A percentile compares a stretch with the other conserved stretches of the same genome.
These are phyloP conservation scores for Hoplostethus mediterraneus DNA, from an alignment of 2,797 vertebrate genomes.

Conservation along the genomic window DNA sequence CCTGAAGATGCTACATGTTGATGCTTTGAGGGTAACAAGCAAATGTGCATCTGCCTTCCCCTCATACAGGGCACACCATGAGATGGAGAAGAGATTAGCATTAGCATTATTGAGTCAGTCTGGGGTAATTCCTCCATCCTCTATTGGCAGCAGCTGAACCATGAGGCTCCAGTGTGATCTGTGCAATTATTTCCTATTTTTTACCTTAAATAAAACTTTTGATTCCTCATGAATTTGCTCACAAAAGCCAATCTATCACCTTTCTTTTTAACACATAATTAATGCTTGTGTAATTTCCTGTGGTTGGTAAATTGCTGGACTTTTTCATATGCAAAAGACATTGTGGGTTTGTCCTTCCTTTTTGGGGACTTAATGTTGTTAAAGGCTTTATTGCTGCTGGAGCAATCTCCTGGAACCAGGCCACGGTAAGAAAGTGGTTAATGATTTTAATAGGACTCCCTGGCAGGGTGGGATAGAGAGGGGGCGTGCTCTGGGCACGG, in stretches of 20 bases:
- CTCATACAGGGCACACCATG: constrained; percentile 25
- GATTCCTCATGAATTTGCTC: constrained; percentile 3
- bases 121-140: constrained; percentile 58
- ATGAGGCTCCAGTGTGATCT: constrained; percentile 1
- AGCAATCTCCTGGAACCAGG: constrained; percentile 65
- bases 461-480: constrained; percentile 65
- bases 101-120: constrained; percentile 73
- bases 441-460: constrained; percentile 83
- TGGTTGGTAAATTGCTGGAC: background rate
- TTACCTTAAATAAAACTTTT: constrained; percentile 5
- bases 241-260: constrained; percentile 1
- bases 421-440: constrained; percentile 75
- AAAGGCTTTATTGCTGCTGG: constrained; percentile 61
- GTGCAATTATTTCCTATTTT: background rate
- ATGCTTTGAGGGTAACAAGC: constrained; percentile 66
- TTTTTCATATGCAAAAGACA: constrained; percentile 17
- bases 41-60: constrained; percentile 81
- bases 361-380: constrained; percentile 50
- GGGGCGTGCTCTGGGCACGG: constrained; percentile 79
- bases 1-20: constrained; percentile 77
- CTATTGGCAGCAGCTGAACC: constrained; percentile 36
- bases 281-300: background rate
- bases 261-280: background rate
- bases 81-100: constrained; percentile 47
- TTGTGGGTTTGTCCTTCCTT: constrained; percentile 18